Evolutionary conservation across 2,888 invertebrate species (phyloP).

Genomic region (Myathropa florea): DNA sequence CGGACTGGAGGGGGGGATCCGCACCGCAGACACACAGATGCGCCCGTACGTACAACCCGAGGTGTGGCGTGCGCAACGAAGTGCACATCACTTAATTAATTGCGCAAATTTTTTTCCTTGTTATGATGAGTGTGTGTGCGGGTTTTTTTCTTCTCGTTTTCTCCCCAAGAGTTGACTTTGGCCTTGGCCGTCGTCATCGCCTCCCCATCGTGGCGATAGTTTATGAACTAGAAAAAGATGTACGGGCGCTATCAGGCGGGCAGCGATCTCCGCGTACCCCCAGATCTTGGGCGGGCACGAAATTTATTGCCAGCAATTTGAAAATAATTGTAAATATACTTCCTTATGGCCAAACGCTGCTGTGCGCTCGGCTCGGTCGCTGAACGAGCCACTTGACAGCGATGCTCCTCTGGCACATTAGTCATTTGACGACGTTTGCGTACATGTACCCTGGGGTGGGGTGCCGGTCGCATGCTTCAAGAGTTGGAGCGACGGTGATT

Average conservation of each 20-base stretch:
- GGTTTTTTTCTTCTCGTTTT: constrained; percentile 5
- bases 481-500: not conserved
- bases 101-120: constrained; percentile 53
- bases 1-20: not conserved
- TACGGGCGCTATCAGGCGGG: constrained; percentile 49
- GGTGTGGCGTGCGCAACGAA: constrained; percentile 66
- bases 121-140: constrained; percentile 16
- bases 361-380: not conserved
- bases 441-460: not conserved
- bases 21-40: not conserved
- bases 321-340: constrained; percentile 67
- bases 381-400: constrained; percentile 12
- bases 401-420: constrained; percentile 16
- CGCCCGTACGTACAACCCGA: constrained; percentile 9
- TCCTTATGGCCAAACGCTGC: constrained; percentile 56
- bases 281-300: not conserved
- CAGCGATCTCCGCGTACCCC: constrained; percentile 9
- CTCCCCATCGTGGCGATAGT: constrained; percentile 31
- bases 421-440: not conserved
- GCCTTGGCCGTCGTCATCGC: constrained; percentile 56
- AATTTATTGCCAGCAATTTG: constrained; percentile 63
- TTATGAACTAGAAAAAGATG: constrained; percentile 48
- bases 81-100: constrained; percentile 71
- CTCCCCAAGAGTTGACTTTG: constrained; percentile 46
- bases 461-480: not conserved